Percentiles rank a stretch among this genome's conserved stretches.
These are phyloP conservation scores for Sinella curviseta DNA, from an alignment of 1,140 invertebrate genomes.

Conservation along the genomic window DNA sequence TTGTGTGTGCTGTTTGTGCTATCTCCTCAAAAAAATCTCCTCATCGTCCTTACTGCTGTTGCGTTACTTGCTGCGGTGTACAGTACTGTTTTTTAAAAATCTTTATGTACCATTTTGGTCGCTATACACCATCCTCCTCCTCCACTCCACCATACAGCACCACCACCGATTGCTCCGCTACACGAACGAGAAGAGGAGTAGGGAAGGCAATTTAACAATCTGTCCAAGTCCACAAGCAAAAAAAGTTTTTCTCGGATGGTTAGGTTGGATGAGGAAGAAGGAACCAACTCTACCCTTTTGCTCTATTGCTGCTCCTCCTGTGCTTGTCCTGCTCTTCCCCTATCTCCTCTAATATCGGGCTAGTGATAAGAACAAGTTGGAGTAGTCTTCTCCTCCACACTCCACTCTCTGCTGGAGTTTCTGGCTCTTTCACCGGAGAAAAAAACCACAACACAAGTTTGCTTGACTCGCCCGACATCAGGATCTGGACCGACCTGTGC, in stretches of 20 bases:
- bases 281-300: background rate
- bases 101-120: background rate
- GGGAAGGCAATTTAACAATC: background rate
- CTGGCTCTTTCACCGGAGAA: background rate
- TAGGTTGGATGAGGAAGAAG: background rate
- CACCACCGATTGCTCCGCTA: background rate
- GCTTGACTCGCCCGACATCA: background rate
- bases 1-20: too few relatives aligned
- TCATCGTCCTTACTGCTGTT: background rate
- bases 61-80: background rate
- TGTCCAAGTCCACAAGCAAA: background rate
- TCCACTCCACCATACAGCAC: background rate
- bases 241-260: constrained; percentile 1
- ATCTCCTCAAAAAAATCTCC: too few relatives aligned
- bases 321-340: too few relatives aligned
- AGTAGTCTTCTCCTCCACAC: too few relatives aligned
- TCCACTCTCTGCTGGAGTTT: too few relatives aligned
- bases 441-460: too few relatives aligned
- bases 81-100: background rate
- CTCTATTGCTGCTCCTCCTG: too few relatives aligned
- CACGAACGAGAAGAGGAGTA: too few relatives aligned
- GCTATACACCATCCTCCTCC: background rate
- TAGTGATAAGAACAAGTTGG: too few relatives aligned
- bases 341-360: too few relatives aligned
- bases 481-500: background rate